These are phyloP conservation scores for Rhinophrynus dorsalis DNA, from an alignment of 2,797 vertebrate species.

Conservation along the genomic window DNA sequence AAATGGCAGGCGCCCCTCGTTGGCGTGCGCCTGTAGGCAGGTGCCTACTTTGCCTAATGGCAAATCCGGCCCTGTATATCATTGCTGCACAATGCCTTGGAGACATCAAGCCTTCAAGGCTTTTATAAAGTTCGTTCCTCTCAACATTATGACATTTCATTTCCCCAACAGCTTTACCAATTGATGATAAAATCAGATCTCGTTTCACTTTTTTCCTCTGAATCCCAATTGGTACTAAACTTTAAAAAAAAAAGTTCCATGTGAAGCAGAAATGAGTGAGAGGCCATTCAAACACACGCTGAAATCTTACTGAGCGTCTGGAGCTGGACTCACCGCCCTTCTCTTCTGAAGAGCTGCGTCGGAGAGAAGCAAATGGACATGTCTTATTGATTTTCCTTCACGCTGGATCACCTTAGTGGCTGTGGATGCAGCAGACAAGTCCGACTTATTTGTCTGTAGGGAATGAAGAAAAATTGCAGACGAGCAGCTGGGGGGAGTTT, in stretches of 20 bases:
- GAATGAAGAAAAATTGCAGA: conserved; percentile 69
- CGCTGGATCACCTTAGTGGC: conserved; percentile 89
- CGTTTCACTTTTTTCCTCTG: conserved; percentile 72
- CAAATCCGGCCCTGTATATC: too few species aligned
- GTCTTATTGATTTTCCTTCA: conserved; percentile 99
- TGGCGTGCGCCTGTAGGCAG: too few species aligned
- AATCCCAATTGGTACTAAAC: conserved; percentile 74
- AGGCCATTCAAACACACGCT: conserved; percentile 73
- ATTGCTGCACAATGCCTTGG: too few species aligned
- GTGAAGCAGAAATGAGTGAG: conserved; percentile 76
- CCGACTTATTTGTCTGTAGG: conserved; percentile 81
- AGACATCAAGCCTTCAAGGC: too few species aligned
- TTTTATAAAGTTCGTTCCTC: too few species aligned
- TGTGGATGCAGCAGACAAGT: conserved; percentile 90
- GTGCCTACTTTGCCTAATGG: too few species aligned
- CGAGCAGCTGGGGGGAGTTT: too few species aligned
- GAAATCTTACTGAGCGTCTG: conserved; percentile 78
- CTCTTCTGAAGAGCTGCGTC: conserved; percentile 80
- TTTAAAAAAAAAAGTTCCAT: conserved; percentile 71
- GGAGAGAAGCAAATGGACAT: conserved; percentile 92
- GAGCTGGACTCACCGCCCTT: conserved; percentile 78
- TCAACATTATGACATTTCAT: too few species aligned
- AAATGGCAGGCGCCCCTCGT: too few species aligned
- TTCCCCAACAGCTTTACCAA: not conserved
- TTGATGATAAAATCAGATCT: conserved; percentile 77